Evolutionary conservation across 2,113 vertebrate species (phyloP).

Genomic region (Oryzias woworae): DNA sequence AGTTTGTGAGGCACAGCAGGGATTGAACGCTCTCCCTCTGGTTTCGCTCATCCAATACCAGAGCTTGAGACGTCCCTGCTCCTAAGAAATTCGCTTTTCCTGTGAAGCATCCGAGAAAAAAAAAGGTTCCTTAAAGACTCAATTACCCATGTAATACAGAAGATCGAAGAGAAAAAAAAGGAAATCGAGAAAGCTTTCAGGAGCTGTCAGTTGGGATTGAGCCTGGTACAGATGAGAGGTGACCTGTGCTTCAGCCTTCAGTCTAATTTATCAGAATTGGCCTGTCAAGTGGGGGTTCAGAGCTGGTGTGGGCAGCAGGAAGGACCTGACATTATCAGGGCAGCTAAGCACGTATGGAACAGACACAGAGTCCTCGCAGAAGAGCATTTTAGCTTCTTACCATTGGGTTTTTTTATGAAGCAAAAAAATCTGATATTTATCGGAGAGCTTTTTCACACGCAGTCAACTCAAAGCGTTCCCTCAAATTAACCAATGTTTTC

Average conservation of each 20-base stretch:
- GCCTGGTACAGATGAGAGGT: conserved; percentile 2
- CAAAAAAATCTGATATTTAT: too few relatives aligned
- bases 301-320: conserved; percentile 8
- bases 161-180: neutral
- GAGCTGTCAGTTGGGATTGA: neutral
- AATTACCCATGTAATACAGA: neutral
- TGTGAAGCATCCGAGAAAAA: conserved; percentile 25
- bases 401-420: too few relatives aligned
- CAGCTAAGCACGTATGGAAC: conserved; percentile 4
- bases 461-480: too few relatives aligned
- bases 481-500: neutral
- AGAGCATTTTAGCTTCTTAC: too few relatives aligned
- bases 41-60: conserved; percentile 25
- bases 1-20: conserved; percentile 30
- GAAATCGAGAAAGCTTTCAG: neutral
- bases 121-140: conserved; percentile 8
- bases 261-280: conserved; percentile 26
- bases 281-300: conserved; percentile 16
- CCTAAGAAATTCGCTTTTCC: conserved; percentile 23
- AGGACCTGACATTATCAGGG: conserved; percentile 30
- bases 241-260: conserved; percentile 5
- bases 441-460: too few relatives aligned
- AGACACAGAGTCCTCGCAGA: neutral
- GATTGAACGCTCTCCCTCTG: conserved; percentile 38
- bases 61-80: conserved; percentile 21